Conservation (phyloP, 2,888 invertebrate species). For the Ochlodes sylvanus region DNA sequence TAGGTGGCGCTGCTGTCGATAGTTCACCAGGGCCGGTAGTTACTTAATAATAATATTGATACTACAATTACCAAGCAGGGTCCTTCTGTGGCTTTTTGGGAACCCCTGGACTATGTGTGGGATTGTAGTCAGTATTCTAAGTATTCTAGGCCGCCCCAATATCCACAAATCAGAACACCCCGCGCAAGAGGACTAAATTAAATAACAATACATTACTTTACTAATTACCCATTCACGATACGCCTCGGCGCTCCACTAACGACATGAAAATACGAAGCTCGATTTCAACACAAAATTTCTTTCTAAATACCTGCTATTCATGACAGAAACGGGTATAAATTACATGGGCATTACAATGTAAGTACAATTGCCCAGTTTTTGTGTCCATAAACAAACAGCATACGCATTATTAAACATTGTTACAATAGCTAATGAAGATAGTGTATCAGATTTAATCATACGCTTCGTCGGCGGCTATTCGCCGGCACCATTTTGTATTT, state of each 20-base stretch:
- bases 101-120: no score
- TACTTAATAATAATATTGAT: no score
- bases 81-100: no score
- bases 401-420: slow-evolving; percentile 47
- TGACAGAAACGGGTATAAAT: slow-evolving; percentile 39
- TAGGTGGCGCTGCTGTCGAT: no score
- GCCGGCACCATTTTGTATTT: slow-evolving; percentile 53
- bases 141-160: no score
- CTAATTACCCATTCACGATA: slow-evolving; percentile 1
- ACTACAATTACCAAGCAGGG: no score
- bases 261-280: slow-evolving; percentile 36
- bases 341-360: slow-evolving; percentile 35
- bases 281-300: slow-evolving; percentile 30
- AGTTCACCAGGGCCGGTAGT: no score
- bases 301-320: slow-evolving; percentile 34
- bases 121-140: no score
- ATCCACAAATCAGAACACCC: no score
- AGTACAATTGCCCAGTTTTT: slow-evolving; percentile 38
- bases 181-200: no score
- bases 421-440: slow-evolving; percentile 60
- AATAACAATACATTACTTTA: background rate
- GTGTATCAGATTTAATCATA: slow-evolving; percentile 63
- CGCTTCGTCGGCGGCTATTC: slow-evolving; percentile 48
- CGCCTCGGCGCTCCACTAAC: slow-evolving; percentile 29
- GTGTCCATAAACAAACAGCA: slow-evolving; percentile 39